Base-by-base conservation (phyloP, 2,113 vertebrate genomes). In the Morone chrysops region DNA sequence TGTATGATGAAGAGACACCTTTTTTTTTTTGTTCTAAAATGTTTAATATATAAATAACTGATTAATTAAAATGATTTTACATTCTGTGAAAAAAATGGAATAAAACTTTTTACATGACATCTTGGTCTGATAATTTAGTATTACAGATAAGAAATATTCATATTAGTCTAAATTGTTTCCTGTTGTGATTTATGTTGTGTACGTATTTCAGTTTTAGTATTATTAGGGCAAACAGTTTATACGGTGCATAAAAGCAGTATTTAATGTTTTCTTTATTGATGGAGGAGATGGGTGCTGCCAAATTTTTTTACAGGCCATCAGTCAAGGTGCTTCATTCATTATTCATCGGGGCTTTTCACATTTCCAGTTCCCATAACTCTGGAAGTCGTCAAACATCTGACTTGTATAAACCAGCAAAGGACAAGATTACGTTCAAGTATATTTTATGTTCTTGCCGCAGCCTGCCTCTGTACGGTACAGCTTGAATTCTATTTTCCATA, bases 31-130 rank as follows among this genome's bases (percentile, higher is more conserved):
- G 54, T 83, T 90, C 68, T 60, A 51, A 83, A 89, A 79, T 63
- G 65, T 75, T 87, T 92, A 83, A 90, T 87, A 84, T 90, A 86
- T 87, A 77, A 89, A 80, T 87, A 85, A 73, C 72, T 69, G 78
- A 80, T 83, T 50, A 70, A 77, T 81, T 54, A 38, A 81, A 72
- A 80, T 75, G 57, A 83, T 89, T 90, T 92, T 89, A 65, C 80
- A 89, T 90, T 61, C 60, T 88, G 87, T 89, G 38, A 81, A 78
- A 82, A 82, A 86, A 73, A 72, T 86, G 60, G 38, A 90, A 90
- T 90, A 89, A 91, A 90, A 81, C 4, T 83, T 92, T 94, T 72
- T 92, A 93, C 78, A 38, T 62, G 8, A 77, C 18, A 1, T 73
- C 13, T 66, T 51, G 8, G 18, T n/a, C 22, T 83, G n/a, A 8